Evolutionary conservation across 2,888 invertebrate species (phyloP).

Genomic region (Ophioninae sp.): DNA sequence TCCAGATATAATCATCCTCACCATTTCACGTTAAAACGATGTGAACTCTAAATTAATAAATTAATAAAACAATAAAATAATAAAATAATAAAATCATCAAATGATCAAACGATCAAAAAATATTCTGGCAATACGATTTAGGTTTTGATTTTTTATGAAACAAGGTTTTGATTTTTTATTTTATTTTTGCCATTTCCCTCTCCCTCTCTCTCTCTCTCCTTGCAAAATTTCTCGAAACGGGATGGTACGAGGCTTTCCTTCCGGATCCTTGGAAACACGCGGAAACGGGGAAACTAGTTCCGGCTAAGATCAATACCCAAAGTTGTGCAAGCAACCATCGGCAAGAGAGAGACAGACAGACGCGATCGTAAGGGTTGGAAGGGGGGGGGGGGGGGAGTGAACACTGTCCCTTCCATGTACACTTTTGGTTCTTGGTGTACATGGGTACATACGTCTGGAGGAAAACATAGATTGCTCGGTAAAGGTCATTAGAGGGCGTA

Average conservation of each 20-base stretch:
- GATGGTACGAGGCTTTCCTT: conserved; percentile 31
- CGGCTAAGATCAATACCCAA: conserved; percentile 79
- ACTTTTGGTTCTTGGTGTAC: background rate
- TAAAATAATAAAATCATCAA: no score
- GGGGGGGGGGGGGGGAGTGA: conserved; percentile 4
- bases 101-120: no score
- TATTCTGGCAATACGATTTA: no score
- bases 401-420: conserved; percentile 3
- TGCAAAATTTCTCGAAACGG: background rate
- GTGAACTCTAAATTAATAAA: no score
- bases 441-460: conserved; percentile 8
- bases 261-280: conserved; percentile 67
- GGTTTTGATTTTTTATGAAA: background rate
- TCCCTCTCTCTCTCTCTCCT: conserved; percentile 2
- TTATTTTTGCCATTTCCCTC: background rate
- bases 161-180: background rate
- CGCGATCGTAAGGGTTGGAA: no score
- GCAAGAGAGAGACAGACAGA: conserved; percentile 55
- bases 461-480: background rate
- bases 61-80: no score
- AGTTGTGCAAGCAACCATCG: conserved; percentile 73
- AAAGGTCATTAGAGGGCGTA: no score
- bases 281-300: conserved; percentile 79
- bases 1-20: no score
- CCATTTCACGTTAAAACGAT: no score